phyloP scores from a whole-genome alignment of 2,113 vertebrate species.

The Gorsachius goisagi region DNA sequence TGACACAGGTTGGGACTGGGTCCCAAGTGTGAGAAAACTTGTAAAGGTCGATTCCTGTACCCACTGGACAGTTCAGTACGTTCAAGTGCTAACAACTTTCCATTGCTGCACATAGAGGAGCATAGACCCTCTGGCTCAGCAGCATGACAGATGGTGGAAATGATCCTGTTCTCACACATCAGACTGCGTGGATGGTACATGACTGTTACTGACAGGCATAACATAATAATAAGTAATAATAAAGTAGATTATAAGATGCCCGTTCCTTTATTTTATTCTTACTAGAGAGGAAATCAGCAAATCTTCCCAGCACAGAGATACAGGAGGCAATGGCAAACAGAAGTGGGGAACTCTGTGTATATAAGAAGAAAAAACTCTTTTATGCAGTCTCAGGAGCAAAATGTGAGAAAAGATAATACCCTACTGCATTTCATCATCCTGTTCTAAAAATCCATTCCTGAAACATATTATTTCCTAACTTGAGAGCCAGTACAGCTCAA shows the following conservation, averaged over 20 bases:
- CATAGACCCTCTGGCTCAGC: not conserved
- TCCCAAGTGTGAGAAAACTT: not conserved
- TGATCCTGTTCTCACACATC: not conserved
- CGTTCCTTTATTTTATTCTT: not conserved
- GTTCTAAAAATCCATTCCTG: not conserved
- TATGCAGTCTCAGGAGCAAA: not conserved
- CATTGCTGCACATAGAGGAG: not conserved
- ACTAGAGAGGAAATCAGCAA: not conserved
- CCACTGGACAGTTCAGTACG: not conserved
- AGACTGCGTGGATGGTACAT: not conserved
- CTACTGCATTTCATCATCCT: not conserved
- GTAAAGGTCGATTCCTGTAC: not conserved
- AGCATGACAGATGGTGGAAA: not conserved
- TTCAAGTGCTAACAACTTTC: not conserved
- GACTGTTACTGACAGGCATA: not conserved
- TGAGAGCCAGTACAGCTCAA: not conserved
- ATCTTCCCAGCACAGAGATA: not conserved
- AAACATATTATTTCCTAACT: not conserved
- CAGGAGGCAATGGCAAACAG: not conserved
- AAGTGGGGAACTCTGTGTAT: not conserved
- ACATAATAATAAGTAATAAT: not conserved
- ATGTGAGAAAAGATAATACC: not conserved
- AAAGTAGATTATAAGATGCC: not conserved
- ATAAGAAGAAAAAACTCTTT: not conserved
- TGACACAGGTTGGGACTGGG: not conserved